Conservation (phyloP, 92 coral and sea anemone species). For the Pocillopora grandis region DNA sequence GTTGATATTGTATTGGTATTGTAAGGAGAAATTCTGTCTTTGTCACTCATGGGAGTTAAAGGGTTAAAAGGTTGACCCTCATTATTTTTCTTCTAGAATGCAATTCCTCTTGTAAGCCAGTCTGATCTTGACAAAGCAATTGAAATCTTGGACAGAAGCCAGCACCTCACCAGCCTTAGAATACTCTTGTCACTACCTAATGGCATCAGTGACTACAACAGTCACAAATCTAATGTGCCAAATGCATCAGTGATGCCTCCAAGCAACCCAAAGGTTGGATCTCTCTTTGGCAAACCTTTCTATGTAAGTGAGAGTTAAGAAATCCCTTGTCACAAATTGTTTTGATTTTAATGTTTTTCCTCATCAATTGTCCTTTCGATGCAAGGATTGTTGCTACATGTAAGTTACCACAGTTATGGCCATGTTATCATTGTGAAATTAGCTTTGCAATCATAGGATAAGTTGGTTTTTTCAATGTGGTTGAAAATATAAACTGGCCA, state of each 20-base stretch:
- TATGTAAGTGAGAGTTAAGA: slow-evolving; percentile 21
- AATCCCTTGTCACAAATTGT: too few relatives aligned
- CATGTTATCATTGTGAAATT: too few relatives aligned
- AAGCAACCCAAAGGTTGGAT: slow-evolving; percentile 83
- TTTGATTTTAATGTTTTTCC: too few relatives aligned
- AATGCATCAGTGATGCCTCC: slow-evolving; percentile 64
- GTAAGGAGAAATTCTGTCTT: too few relatives aligned
- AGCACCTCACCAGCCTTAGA: slow-evolving; percentile 88
- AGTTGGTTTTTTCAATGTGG: too few relatives aligned
- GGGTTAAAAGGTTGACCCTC: neutral
- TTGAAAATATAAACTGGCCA: too few relatives aligned
- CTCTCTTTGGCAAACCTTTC: slow-evolving; percentile 72
- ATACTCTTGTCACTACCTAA: slow-evolving; percentile 85
- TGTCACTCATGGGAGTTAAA: too few relatives aligned
- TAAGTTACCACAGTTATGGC: neutral
- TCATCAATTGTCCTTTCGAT: too few relatives aligned
- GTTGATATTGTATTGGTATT: too few relatives aligned
- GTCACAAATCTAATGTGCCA: slow-evolving; percentile 33
- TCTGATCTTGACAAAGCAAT: slow-evolving; percentile 96
- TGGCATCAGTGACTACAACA: slow-evolving; percentile 63
- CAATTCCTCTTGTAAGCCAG: slow-evolving; percentile 89
- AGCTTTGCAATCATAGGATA: too few relatives aligned
- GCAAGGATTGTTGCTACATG: too few relatives aligned
- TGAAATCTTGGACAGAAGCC: slow-evolving; percentile 92
- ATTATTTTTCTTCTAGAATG: slow-evolving; percentile 57